Evolutionary conservation across 2,797 vertebrate species (phyloP), one percentile per base, ranked within the genome.

Genomic region (Cottoperca gobio): DNA sequence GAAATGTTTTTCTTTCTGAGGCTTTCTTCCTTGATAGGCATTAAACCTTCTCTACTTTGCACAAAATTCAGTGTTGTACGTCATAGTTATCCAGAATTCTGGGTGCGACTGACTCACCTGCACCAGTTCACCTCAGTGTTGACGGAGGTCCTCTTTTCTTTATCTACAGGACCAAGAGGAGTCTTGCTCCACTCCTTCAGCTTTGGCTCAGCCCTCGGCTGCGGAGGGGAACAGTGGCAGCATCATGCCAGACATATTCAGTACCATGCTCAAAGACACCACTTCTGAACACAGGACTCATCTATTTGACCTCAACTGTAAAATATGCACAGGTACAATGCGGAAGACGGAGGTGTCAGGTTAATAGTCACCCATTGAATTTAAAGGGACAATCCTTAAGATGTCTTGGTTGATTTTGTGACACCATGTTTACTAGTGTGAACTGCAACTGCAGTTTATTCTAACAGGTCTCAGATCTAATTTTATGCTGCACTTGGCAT

Each of bases 251-350:
- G 98, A 98, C 12, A 89, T 97, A 80, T 96, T 99, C 74, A 97
- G 96, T 80, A 96, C 88, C 76, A 99, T 99, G 98, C 91, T 99
- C 58, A 97, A 97, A 86, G 98, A 99, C 88, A 99, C 98, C 0
- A 99, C 98, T 0, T 87, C 95, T 74, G 96, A 99, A 80, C 98
- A 99, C 88, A 95, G 96, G 55, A 97, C 97, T 55, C 98, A 99
- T 79, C 95, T 99, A 2, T 99, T 99, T 91, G 98, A 99, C 83
- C 94, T 99, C 37, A 99, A 99, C 91, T 99, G 98, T 94, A 99
- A 97, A 92, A 98, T 99, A 71, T 99, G 98, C 82, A 99, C 97
- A 94, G 98, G 98, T 99, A 94, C 89, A 54, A 31, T 26, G 14
- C 8, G 2, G n/a, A 0, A 48, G 23, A 28, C 8, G 17, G 19